phyloP scores from a whole-genome alignment of 2,113 vertebrate species.

The Mormyrus lacerda region DNA sequence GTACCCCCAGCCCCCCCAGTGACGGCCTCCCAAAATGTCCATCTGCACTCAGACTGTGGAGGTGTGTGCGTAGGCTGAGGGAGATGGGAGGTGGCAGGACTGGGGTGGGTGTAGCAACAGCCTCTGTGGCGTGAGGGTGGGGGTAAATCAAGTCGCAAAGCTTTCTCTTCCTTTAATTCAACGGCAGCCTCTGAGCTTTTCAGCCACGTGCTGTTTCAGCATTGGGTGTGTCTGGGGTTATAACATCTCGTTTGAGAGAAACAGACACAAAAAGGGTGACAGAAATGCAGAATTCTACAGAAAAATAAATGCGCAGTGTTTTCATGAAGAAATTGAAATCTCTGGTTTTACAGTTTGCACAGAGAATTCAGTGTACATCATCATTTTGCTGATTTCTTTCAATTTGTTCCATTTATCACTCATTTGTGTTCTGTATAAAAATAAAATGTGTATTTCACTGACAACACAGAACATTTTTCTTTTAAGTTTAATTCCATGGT shows the following conservation, averaged over 20 bases:
- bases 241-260: not conserved
- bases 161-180: not conserved
- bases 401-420: not conserved
- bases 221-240: constrained; percentile 65
- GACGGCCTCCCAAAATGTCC: not conserved
- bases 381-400: not conserved
- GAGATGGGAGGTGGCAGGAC: not conserved
- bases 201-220: constrained; percentile 61
- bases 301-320: not conserved
- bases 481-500: not conserved
- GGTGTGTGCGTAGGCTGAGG: constrained; percentile 11
- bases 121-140: constrained; percentile 12
- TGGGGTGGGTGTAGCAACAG: constrained; percentile 17
- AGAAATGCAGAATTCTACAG: not conserved
- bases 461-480: not conserved
- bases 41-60: constrained; percentile 8
- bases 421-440: not conserved
- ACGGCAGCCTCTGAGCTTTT: constrained; percentile 51
- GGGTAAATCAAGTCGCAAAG: not conserved
- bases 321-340: not conserved
- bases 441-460: not conserved
- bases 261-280: not conserved
- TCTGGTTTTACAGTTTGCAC: not conserved
- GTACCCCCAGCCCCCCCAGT: not conserved
- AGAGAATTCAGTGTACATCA: not conserved